Base-by-base conservation (phyloP, 2,113 vertebrate genomes). In the Enhydra lutris region DNA sequence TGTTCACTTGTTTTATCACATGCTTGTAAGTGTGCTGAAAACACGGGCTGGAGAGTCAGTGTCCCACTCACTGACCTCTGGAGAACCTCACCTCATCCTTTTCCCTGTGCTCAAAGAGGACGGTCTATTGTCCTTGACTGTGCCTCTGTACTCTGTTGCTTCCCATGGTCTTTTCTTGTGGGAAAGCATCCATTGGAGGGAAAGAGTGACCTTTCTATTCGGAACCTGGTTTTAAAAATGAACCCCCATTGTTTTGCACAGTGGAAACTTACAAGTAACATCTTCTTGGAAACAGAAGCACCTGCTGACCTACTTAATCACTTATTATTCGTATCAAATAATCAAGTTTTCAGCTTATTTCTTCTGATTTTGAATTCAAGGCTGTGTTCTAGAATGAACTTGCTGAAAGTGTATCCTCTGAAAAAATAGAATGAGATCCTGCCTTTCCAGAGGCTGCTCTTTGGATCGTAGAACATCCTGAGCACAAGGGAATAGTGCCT, bases 321-420 rank as follows among this genome's bases (percentile, higher is more conserved):
- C 10, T 42, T 69, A 26, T 34, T 63, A 13, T 34, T 83, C 39
- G 34, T 52, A 57, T 14, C 50, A 55, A 76, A 29, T 1, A 34
- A 26, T 26, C 14, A 14, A 52, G 9, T 45, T 39, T 83, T 24
- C 39, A 36, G 18, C 61, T 76, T 45, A 36, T 85, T 91, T 95
- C 20, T 73, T 81, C 63, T 87, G 42, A 59, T 50, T 97, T 85
- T 91, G 45, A 91, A 88, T 84, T 96, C 34, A 94, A 47, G n/a
- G 85, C 42, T 83, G n/a, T 92, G 36, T 79, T 79, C 65, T 91
- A 42, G 14, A 91, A 86, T 61, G 42, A 74, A 87, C 34, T 36
- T 93, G 20, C 29, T 15, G 42, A 24, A 74, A 82, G 24, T 61
- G 20, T 82, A 5, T 79, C 23, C 89, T 89, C 29, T 73, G 76